Base-by-base conservation (phyloP, 2,888 invertebrate genomes). In the Hyposoter dolosus region DNA sequence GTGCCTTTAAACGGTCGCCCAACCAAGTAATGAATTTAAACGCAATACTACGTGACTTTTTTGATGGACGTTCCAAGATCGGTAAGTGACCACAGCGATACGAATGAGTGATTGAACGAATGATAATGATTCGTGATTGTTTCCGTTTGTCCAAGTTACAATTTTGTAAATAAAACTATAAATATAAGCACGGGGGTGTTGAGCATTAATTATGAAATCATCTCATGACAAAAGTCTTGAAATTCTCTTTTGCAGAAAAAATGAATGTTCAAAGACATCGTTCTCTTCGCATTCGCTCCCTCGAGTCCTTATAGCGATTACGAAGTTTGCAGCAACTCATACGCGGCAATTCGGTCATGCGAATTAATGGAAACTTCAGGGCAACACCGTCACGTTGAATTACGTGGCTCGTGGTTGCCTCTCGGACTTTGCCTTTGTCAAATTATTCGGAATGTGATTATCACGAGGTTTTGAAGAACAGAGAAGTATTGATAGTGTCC, bases 401-500 rank as follows among this genome's bases (percentile, higher is more conserved):
- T 63, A 45, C 35, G 60, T 50, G 60, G 32, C 12, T 15, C 15
- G 43, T 6, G 60, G n/a, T 35, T 66, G 81, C 35, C 9, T 65
- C 78, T 32, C 45, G 72, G 35, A 60, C 60, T 23, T 82, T 72
- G 69, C 47, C 40, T 60, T 40, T n/a, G 43, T 43, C 65, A 72
- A 76, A 65, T 65, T 66, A 50, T 80, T 65, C 80, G 12, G 17
- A 40, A 66, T 66, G 10, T 40, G n/a, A 40, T 40, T 40, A 66
- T 60, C 35, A 66, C 66, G 66, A 40, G 65, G n/a, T 65, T 35
- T 74, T 15, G 28, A 60, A 60, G 60, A 47, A 56, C 45, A 19
- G 50, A 43, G 69, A 53, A 72, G 66, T 56, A 76, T 84, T 66
- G 79, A 80, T 75, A 75, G 75, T 84, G 69, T n/a, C 23, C 63